These are phyloP conservation scores for Tokudaia muenninki DNA, from an alignment of 2,797 vertebrate species.

Conservation along the genomic window DNA sequence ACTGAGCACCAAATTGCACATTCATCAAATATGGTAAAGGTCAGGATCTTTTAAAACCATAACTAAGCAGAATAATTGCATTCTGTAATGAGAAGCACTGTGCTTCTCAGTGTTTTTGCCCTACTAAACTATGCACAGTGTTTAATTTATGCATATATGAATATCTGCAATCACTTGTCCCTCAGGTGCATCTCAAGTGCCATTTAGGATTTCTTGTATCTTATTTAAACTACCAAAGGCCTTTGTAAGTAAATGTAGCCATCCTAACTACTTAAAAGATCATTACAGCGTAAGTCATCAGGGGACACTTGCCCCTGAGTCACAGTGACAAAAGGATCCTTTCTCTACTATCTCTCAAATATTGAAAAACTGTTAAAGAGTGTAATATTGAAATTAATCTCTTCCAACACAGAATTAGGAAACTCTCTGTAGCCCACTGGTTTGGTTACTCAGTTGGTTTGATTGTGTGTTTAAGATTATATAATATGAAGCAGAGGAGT, in stretches of 20 bases:
- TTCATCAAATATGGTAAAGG: conserved; percentile 77
- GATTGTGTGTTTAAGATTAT: background rate
- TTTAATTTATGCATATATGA: conserved; percentile 75
- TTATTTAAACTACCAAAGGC: conserved; percentile 72
- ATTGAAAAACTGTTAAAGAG: background rate
- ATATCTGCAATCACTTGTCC: conserved; percentile 60
- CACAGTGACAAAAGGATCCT: background rate
- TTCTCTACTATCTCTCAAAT: background rate
- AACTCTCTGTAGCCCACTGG: background rate
- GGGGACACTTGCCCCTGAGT: rapidly evolving
- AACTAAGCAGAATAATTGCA: conserved; percentile 60
- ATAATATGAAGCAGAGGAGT: background rate
- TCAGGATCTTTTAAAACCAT: conserved; percentile 72
- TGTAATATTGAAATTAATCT: background rate
- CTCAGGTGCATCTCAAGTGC: conserved; percentile 79
- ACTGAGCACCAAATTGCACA: conserved; percentile 75
- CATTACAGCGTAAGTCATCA: too few species aligned
- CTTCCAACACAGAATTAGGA: background rate
- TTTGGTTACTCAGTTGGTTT: background rate
- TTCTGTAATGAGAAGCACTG: conserved; percentile 68
- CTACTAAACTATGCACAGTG: conserved; percentile 52
- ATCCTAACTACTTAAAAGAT: background rate
- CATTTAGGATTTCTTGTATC: conserved; percentile 78
- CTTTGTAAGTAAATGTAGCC: conserved; percentile 48
- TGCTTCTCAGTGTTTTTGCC: conserved; percentile 69